Conservation (phyloP, 1,140 invertebrate species). For the Lepidurus packardi region DNA sequence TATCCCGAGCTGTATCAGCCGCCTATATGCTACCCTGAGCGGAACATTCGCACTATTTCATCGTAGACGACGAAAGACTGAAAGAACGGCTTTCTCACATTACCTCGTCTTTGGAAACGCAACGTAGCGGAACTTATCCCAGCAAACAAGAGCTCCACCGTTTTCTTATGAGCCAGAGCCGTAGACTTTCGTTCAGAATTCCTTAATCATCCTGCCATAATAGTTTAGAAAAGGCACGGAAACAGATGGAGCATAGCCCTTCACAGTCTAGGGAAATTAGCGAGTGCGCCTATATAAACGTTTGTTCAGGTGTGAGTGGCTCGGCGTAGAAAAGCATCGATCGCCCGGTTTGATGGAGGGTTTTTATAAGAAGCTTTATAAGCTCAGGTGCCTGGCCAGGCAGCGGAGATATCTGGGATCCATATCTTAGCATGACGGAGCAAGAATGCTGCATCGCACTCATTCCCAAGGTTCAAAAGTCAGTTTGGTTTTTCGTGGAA, state of each 20-base stretch:
- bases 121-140: neutral
- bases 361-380: neutral
- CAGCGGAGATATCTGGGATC: conserved; percentile 1
- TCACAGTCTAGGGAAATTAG: too few species aligned
- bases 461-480: neutral
- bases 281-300: neutral
- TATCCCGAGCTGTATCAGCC: neutral
- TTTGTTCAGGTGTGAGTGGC: conserved; percentile 15
- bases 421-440: conserved; percentile 1
- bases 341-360: neutral
- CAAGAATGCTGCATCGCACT: conserved; percentile 21
- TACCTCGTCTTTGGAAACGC: neutral
- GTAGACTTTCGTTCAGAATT: too few species aligned
- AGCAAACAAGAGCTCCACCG: neutral
- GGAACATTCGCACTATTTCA: conserved; percentile 8
- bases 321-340: neutral
- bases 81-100: neutral
- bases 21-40: neutral
- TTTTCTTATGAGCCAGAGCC: neutral
- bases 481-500: conserved; percentile 19
- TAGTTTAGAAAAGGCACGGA: too few species aligned
- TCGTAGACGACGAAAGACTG: neutral
- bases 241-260: too few species aligned
- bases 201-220: too few species aligned
- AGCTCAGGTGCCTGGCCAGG: neutral